phyloP scores from a whole-genome alignment of 2,888 invertebrate genomes.

The Cryptocheilus praepositus region DNA sequence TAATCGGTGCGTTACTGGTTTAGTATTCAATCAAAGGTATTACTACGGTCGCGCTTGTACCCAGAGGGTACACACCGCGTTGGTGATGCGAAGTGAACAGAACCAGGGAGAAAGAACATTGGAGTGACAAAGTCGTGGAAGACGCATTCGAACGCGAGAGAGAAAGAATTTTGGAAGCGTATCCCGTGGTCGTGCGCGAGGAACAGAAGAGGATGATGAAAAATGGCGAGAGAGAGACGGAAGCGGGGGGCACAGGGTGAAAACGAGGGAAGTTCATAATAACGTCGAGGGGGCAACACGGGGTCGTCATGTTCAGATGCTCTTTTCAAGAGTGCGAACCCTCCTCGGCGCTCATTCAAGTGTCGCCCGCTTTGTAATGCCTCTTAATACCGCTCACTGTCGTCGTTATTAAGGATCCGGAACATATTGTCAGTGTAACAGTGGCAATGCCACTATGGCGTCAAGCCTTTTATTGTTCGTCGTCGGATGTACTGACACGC shows the following conservation, averaged over 20 bases:
- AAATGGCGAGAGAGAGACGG: slow-evolving; percentile 36
- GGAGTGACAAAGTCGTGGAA: slow-evolving; percentile 21
- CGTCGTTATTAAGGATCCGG: slow-evolving; percentile 69
- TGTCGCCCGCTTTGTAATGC: slow-evolving; percentile 70
- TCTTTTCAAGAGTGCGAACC: slow-evolving; percentile 68
- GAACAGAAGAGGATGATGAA: slow-evolving; percentile 49
- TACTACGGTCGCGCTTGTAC: not conserved
- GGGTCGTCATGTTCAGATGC: slow-evolving; percentile 62
- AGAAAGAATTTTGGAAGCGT: slow-evolving; percentile 20
- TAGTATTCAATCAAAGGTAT: slow-evolving; percentile 7
- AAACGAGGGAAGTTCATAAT: slow-evolving; percentile 63
- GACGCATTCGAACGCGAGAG: slow-evolving; percentile 7
- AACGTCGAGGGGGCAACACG: slow-evolving; percentile 59
- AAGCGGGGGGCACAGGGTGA: slow-evolving; percentile 56
- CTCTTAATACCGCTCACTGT: slow-evolving; percentile 69
- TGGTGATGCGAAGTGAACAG: slow-evolving; percentile 4
- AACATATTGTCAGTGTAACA: slow-evolving; percentile 67
- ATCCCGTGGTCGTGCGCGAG: not conserved
- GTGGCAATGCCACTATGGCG: slow-evolving; percentile 54
- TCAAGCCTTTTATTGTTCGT: slow-evolving; percentile 55
- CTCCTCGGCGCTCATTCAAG: slow-evolving; percentile 69
- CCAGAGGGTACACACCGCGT: slow-evolving; percentile 7
- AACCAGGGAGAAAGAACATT: slow-evolving; percentile 11
- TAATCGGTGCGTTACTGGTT: slow-evolving; percentile 17
- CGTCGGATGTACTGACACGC: slow-evolving; percentile 8